Conservation (phyloP, 1,140 invertebrate genomes). For the Trichonephila clavipes region DNA sequence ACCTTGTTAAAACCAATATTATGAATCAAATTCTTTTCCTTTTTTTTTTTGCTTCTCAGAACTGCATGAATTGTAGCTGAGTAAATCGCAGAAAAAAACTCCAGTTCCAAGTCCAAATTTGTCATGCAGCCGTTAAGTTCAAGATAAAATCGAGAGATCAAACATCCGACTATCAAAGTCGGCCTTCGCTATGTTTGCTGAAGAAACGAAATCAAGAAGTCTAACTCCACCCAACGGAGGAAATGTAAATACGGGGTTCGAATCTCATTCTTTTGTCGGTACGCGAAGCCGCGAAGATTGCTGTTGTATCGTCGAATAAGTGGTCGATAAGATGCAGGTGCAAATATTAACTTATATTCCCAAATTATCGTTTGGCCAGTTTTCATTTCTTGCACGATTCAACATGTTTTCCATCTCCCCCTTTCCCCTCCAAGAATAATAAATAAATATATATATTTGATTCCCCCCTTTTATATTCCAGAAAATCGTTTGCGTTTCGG, state of each 20-base stretch:
- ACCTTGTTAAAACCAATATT: background rate
- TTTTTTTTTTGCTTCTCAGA: background rate
- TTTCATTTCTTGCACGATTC: background rate
- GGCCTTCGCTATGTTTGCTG: conserved; percentile 10
- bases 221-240: conserved; percentile 4
- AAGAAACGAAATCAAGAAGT: conserved; percentile 33
- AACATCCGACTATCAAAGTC: conserved; percentile 18
- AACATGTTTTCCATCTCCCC: background rate
- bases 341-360: conserved; percentile 32
- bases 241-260: conserved; percentile 38
- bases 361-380: conserved; percentile 46
- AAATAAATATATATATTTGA: background rate
- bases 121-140: conserved; percentile 1
- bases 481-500: too few relatives aligned
- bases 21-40: background rate
- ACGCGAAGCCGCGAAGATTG: background rate
- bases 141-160: conserved; percentile 3
- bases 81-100: background rate
- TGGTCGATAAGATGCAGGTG: conserved; percentile 26
- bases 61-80: background rate
- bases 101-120: conserved; percentile 24
- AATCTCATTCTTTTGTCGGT: conserved; percentile 4
- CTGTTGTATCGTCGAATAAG: conserved; percentile 10
- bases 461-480: too few relatives aligned
- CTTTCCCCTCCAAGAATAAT: background rate